Evolutionary conservation across 1,140 invertebrate species (phyloP).

Genomic region (Drosophila santomea): DNA sequence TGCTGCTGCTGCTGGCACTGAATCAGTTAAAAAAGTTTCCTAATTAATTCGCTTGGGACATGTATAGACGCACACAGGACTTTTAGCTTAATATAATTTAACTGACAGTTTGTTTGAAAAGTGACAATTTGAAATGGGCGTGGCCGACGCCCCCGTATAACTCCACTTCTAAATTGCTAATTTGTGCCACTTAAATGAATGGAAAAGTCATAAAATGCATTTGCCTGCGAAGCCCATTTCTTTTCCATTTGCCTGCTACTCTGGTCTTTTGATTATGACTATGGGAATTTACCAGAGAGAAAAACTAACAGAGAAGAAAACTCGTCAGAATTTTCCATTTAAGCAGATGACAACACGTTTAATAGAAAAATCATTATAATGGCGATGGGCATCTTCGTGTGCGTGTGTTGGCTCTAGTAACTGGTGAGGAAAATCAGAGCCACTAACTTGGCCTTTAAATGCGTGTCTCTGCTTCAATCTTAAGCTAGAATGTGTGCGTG

Average conservation of each 20-base stretch:
- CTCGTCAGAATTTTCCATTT: conserved; percentile 69
- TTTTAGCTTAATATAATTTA: conserved; percentile 65
- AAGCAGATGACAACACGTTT: conserved; percentile 75
- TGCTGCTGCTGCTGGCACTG: conserved; percentile 65
- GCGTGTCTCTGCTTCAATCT: conserved; percentile 46
- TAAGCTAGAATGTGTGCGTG: conserved; percentile 30
- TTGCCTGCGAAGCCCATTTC: conserved; percentile 31
- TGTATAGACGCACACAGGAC: conserved; percentile 30
- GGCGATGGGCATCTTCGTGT: conserved; percentile 12
- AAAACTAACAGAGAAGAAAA: conserved; percentile 44
- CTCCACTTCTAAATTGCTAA: conserved; percentile 54
- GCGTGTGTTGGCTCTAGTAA: conserved; percentile 13
- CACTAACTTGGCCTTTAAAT: conserved; percentile 65
- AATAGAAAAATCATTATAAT: conserved; percentile 65
- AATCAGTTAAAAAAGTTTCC: conserved; percentile 82
- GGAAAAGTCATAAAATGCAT: conserved; percentile 73
- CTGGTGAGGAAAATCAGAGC: conserved; percentile 44
- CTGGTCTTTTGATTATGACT: conserved; percentile 44
- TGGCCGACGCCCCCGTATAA: conserved; percentile 9
- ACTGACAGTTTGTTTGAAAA: conserved; percentile 68
- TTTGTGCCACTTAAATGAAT: conserved; percentile 59
- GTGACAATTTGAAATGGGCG: conserved; percentile 62
- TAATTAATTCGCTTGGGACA: conserved; percentile 76
- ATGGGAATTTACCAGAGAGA: conserved; percentile 48
- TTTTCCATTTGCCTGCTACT: conserved; percentile 7